phyloP scores from a whole-genome alignment of 2,888 invertebrate genomes.

The Limulus polyphemus region DNA sequence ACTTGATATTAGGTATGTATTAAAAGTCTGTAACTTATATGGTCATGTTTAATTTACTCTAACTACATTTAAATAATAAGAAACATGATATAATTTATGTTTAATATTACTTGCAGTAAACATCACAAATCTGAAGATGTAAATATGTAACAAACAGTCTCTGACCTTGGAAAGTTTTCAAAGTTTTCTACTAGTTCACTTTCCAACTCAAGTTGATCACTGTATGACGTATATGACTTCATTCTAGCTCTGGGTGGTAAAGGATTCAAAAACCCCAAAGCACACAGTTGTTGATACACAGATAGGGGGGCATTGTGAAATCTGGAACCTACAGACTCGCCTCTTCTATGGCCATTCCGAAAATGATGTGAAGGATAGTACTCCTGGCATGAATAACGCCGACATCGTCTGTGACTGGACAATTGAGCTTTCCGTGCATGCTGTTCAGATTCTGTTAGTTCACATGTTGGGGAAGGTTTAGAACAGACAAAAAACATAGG shows the following conservation, averaged over 20 bases:
- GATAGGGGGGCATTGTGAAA: constrained; percentile 15
- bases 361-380: not conserved
- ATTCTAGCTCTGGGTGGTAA: constrained; percentile 18
- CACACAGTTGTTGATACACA: constrained; percentile 30
- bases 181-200: constrained; percentile 44
- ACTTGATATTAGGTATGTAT: too few relatives aligned
- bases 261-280: constrained; percentile 29
- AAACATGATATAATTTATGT: too few relatives aligned
- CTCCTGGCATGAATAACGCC: constrained; percentile 7
- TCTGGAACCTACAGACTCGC: constrained; percentile 17
- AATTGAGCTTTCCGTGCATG: constrained; percentile 33
- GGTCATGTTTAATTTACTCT: too few relatives aligned
- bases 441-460: constrained; percentile 47
- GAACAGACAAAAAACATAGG: constrained; percentile 50
- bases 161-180: constrained; percentile 37
- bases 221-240: not conserved
- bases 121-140: too few relatives aligned
- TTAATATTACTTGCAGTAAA: too few relatives aligned
- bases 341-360: constrained; percentile 4
- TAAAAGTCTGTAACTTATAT: too few relatives aligned
- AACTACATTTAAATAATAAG: too few relatives aligned
- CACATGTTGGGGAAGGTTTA: constrained; percentile 18
- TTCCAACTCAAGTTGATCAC: constrained; percentile 34
- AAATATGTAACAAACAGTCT: too few relatives aligned
- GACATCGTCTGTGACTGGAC: constrained; percentile 13